Conservation (phyloP, 2,888 invertebrate genomes). For the Sesamia inferens region DNA sequence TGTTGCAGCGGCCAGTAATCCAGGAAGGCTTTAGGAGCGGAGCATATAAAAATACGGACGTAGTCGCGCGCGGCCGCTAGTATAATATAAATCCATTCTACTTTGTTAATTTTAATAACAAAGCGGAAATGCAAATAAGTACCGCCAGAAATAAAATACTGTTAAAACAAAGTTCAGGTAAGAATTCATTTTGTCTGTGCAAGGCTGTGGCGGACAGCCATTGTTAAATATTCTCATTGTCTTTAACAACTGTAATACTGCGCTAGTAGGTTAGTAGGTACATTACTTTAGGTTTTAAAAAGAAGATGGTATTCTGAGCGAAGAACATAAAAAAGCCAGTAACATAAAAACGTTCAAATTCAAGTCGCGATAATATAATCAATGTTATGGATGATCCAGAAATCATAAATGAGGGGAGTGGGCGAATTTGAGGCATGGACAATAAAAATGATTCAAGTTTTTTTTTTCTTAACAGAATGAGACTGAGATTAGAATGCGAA, state of each 20-base stretch:
- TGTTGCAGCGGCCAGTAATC: neutral
- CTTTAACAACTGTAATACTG: slow-evolving; percentile 54
- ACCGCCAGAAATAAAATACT: slow-evolving; percentile 36
- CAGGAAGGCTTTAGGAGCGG: too few relatives aligned
- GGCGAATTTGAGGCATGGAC: neutral
- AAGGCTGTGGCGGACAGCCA: slow-evolving; percentile 56
- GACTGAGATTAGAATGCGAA: neutral
- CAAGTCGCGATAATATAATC: neutral
- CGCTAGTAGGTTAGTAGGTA: slow-evolving; percentile 32
- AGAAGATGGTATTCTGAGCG: neutral
- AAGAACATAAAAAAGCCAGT: neutral
- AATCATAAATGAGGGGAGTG: neutral
- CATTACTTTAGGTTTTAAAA: slow-evolving; percentile 42
- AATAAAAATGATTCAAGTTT: neutral
- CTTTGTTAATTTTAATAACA: neutral
- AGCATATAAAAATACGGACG: too few relatives aligned
- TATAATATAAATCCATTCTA: too few relatives aligned
- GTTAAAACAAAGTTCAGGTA: slow-evolving; percentile 49
- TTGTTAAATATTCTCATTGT: slow-evolving; percentile 60
- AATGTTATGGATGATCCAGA: neutral
- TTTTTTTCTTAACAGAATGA: neutral
- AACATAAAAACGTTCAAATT: neutral
- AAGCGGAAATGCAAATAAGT: neutral
- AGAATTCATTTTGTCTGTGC: slow-evolving; percentile 48
- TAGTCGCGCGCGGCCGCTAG: too few relatives aligned